Evolutionary conservation across 1,140 invertebrate species (phyloP).

Genomic region (Caligus rogercresseyi): DNA sequence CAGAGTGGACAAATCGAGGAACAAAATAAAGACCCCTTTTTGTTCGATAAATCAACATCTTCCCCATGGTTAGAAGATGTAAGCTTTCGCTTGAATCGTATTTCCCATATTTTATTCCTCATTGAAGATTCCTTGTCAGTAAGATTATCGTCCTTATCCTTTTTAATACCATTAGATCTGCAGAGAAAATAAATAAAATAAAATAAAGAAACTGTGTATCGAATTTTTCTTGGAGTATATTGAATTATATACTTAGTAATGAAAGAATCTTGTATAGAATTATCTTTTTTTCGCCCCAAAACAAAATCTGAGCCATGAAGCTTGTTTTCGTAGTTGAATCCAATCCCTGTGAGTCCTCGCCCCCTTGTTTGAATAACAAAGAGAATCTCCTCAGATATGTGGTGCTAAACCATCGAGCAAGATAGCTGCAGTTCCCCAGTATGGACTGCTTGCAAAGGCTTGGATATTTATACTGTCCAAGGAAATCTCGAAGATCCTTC

Average conservation of each 20-base stretch:
- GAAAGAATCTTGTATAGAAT: not conserved
- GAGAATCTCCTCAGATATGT: not conserved
- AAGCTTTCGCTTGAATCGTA: not conserved
- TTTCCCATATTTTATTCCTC: not conserved
- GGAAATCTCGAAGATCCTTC: not conserved
- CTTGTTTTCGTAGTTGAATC: not conserved
- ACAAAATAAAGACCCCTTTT: not conserved
- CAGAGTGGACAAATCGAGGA: not conserved
- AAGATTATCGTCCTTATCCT: not conserved
- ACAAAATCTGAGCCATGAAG: not conserved
- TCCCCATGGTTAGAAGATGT: not conserved
- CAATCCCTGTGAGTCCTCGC: not conserved
- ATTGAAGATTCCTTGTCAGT: not conserved
- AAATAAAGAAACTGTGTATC: no score
- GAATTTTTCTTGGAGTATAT: no score
- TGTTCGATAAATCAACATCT: not conserved
- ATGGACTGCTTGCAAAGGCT: not conserved
- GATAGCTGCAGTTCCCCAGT: not conserved
- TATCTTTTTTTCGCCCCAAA: not conserved
- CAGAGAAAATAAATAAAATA: not conserved
- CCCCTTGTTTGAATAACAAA: not conserved
- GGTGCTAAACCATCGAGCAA: not conserved
- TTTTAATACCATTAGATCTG: not conserved
- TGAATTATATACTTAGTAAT: not conserved
- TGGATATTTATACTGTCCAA: not conserved